Base-by-base conservation (phyloP, 2,797 vertebrate species). In the Siniperca obscura region DNA sequence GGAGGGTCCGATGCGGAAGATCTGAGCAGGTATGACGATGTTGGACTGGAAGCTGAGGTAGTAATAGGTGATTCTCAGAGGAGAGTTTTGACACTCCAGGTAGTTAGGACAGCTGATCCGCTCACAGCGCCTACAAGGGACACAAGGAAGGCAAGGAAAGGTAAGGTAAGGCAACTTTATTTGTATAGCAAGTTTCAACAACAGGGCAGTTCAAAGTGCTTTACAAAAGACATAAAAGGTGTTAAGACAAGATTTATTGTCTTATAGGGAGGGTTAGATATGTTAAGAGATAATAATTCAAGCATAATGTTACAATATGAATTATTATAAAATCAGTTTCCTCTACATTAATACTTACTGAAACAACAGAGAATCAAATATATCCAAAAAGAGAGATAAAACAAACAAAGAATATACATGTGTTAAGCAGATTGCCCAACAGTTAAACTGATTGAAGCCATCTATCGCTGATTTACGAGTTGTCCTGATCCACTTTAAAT, bases 21-120 rank as follows among this genome's bases (percentile, higher is more conserved):
- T 99, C 92, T 99, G 97, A 0, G 98, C 96, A 0, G 98, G 98
- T 86, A 98, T 96, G 84, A 97, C 80, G 1, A 98, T 97, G 86
- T 98, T 97, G 60, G 97, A 97, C 92, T 98, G 98, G 94, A 98
- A 98, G 94, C 95, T 98, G 86, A 99, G 96, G 91, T 97, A 98
- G 92, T 99, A 98, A 89, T 97, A 97, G 10, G 98, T 98, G 92
- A 99, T 98, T 80, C 96, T 95, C 50, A 97, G 91, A 0, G 98
- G 98, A 0, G 95, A 95, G 87, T 90, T 97, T 86, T 99, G 98
- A 92, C 98, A 99, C 61, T 98, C 97, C 83, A 96, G 60, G 68
- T 95, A 96, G 90, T 95, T 97, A 2, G 96, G 96, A 82, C 98
- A 99, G 65, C 89, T 94, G 64, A 96, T 93, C 13, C 98, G 94